Evolutionary conservation across 2,888 invertebrate species (phyloP), one percentile per base, ranked within the genome.

Genomic region (Melanophora roralis): DNA sequence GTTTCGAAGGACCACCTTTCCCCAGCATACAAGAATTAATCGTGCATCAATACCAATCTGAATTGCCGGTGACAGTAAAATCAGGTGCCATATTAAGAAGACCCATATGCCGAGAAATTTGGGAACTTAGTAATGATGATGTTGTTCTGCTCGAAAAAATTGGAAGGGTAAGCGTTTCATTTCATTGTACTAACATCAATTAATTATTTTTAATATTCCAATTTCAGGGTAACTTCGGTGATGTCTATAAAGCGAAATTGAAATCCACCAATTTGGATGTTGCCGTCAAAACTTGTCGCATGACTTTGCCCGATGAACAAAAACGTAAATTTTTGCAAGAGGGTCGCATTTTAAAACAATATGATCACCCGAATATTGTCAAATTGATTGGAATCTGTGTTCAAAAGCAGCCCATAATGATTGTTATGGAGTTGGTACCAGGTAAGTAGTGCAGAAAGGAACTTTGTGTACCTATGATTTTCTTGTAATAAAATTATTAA

Each of bases 391-490:
- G 99, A 32, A 98, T 99, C 85, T 98, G 98, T 85, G 98, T 98
- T 81, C 98, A 98, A 90, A 97, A 98, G 87, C 98, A 98, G 86
- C 99, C 99, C 0, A 98, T 99, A 74, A 98, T 98, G 98, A 98
- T 99, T 86, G 98, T 99, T 36, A 98, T 99, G 98, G 99, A 99
- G 91, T 92, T 97, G 80, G 98, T 98, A 53, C 94, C 90, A 45
- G 89, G 89, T 88, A n/a, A n/a, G n/a, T 59, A 49, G 64, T 77
- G n/a, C 14, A 1, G 16, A 23, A 12, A 11, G 21, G 3, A 62
- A 3, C 1, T 43, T 51, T 43, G n/a, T n/a, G n/a, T n/a, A 1
- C 0, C 21, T 34, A 5, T 27, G 3, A 1, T 27, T 0, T 7
- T 60, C 38, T 32, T 2, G 27, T 71, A 11, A 32, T 12, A 21